A percentile compares a stretch with the other conserved stretches of the same genome.
Conservation (phyloP, 2,113 vertebrate species). For the Ptyas mucosa region DNA sequence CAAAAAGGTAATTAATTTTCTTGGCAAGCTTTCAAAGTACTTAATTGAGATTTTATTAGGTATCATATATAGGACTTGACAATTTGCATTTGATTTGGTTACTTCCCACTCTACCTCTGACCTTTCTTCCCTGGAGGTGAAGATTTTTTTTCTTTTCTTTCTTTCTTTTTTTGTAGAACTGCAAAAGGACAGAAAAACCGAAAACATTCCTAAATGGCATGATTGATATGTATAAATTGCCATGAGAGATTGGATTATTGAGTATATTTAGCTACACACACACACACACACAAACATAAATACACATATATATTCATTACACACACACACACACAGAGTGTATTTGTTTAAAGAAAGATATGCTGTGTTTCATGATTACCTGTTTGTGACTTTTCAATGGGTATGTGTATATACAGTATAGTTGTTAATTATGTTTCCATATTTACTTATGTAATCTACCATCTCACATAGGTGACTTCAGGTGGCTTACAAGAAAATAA, state of each 20-base stretch:
- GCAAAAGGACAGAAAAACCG: not conserved
- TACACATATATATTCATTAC: not conserved
- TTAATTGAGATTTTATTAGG: slow-evolving; percentile 66
- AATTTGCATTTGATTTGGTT: slow-evolving; percentile 48
- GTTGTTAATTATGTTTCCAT: not conserved
- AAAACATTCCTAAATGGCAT: slow-evolving; percentile 16
- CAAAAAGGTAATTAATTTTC: slow-evolving; percentile 70
- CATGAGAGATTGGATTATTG: not conserved
- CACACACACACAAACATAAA: too few relatives aligned
- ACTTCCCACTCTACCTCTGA: slow-evolving; percentile 8
- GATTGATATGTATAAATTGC: slow-evolving; percentile 29
- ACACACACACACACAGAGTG: not conserved
- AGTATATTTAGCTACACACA: not conserved
- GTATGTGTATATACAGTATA: not conserved
- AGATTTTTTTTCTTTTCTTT: not conserved
- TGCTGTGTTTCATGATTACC: not conserved
- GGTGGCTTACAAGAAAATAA: not conserved
- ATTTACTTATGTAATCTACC: not conserved
- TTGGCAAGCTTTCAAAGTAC: slow-evolving; percentile 62
- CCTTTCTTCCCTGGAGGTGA: slow-evolving; percentile 40
- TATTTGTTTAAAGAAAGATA: not conserved
- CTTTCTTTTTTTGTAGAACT: not conserved
- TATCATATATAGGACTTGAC: slow-evolving; percentile 56
- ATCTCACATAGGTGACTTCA: not conserved
- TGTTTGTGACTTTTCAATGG: not conserved